Percentiles rank a stretch among this genome's conserved stretches.
phyloP scores from a whole-genome alignment of 2,888 invertebrate genomes.

The Trissolcus japonicus region DNA sequence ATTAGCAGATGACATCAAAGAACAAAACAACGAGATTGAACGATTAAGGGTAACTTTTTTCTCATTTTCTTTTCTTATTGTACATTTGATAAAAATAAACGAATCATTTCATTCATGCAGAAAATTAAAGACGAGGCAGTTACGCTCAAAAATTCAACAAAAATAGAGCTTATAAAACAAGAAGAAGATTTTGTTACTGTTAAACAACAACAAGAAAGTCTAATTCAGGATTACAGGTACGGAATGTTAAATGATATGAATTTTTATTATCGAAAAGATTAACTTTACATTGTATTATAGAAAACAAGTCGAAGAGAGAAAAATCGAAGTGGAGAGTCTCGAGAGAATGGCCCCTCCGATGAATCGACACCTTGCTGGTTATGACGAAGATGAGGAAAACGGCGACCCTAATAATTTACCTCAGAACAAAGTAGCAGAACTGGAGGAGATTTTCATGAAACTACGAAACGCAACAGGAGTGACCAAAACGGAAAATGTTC shows the following conservation, averaged over 20 bases:
- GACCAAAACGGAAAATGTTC: conserved; percentile 85
- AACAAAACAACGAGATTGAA: conserved; percentile 85
- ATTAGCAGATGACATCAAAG: conserved; percentile 82
- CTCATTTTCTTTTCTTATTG: neutral
- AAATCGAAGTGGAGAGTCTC: conserved; percentile 84
- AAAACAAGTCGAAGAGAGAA: conserved; percentile 84
- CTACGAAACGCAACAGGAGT: conserved; percentile 88
- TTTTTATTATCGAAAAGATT: neutral
- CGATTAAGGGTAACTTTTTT: conserved; percentile 80
- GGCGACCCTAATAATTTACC: conserved; percentile 65
- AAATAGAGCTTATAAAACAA: conserved; percentile 82
- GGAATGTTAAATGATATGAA: neutral
- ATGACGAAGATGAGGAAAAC: conserved; percentile 68
- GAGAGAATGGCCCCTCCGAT: conserved; percentile 87
- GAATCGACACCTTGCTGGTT: conserved; percentile 71
- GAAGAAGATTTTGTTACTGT: conserved; percentile 83
- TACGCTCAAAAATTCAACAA: conserved; percentile 83
- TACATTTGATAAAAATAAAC: neutral
- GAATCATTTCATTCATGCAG: conserved; percentile 69
- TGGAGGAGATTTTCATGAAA: conserved; percentile 83
- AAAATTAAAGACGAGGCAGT: conserved; percentile 85
- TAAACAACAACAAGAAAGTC: conserved; percentile 80
- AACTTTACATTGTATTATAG: conserved; percentile 68
- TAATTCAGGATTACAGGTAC: conserved; percentile 75
- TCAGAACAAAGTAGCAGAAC: conserved; percentile 73